Conservation (phyloP, 1,140 invertebrate genomes). For the Drosophila sp. region DNA sequence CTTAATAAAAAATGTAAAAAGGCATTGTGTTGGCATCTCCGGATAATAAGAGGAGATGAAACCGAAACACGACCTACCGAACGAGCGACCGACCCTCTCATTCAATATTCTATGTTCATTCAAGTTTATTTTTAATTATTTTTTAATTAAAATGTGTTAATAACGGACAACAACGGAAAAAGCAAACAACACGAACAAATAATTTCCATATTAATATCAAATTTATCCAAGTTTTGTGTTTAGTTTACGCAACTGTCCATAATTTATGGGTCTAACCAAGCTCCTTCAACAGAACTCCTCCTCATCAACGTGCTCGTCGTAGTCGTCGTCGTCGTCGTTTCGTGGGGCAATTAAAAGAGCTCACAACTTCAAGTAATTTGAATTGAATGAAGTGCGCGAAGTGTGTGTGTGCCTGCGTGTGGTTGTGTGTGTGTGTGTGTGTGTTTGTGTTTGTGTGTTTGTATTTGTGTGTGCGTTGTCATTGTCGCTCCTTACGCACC, state of each 20-base stretch:
- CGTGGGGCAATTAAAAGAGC: slow-evolving; percentile 43
- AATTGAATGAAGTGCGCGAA: slow-evolving; percentile 73
- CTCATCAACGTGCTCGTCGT: neutral
- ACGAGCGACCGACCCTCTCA: neutral
- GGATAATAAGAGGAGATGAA: neutral
- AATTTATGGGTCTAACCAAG: slow-evolving; percentile 54
- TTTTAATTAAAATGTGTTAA: slow-evolving; percentile 65
- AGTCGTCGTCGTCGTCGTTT: neutral
- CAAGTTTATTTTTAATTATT: slow-evolving; percentile 60
- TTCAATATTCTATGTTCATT: neutral
- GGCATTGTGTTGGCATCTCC: neutral
- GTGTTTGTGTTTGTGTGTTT: neutral
- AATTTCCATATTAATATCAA: slow-evolving; percentile 61
- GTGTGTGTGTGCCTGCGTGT: slow-evolving; percentile 14
- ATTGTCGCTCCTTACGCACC: slow-evolving; percentile 64
- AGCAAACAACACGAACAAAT: slow-evolving; percentile 28
- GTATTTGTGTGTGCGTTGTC: neutral
- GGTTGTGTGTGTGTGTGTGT: neutral
- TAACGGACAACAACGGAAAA: slow-evolving; percentile 18
- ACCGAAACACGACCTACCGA: neutral
- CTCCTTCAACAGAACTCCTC: neutral
- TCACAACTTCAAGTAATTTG: slow-evolving; percentile 63
- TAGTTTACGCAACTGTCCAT: slow-evolving; percentile 56
- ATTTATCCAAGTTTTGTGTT: slow-evolving; percentile 47
- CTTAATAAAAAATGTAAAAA: neutral